phyloP scores from a whole-genome alignment of 2,888 invertebrate genomes.

The Panzeria rudis region DNA sequence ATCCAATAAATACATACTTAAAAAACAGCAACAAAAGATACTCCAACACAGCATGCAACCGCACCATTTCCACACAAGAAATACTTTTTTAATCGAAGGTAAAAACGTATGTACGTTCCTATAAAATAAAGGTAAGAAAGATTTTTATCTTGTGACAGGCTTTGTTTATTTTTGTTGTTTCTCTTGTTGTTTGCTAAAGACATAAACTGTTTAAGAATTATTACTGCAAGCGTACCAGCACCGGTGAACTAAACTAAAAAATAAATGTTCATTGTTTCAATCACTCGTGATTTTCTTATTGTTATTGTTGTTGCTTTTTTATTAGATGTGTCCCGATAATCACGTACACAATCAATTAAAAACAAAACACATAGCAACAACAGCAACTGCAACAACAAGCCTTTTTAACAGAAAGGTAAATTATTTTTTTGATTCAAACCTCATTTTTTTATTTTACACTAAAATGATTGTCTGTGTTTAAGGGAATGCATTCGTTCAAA shows the following conservation, averaged over 20 bases:
- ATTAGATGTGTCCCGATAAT: slow-evolving; percentile 70
- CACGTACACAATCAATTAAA: slow-evolving; percentile 73
- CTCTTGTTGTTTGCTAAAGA: slow-evolving; percentile 42
- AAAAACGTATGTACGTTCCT: slow-evolving; percentile 10
- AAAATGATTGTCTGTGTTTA: slow-evolving; percentile 2
- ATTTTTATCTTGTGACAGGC: slow-evolving; percentile 53
- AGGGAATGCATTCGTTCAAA: slow-evolving; percentile 6
- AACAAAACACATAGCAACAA: slow-evolving; percentile 44
- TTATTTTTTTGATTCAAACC: slow-evolving; percentile 58
- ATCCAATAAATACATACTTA: slow-evolving; percentile 33
- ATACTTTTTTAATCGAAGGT: neutral
- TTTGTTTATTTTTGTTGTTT: slow-evolving; percentile 12
- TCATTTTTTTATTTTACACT: slow-evolving; percentile 13
- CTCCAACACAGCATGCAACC: slow-evolving; percentile 62
- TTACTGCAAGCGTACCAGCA: slow-evolving; percentile 20
- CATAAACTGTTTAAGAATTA: slow-evolving; percentile 64
- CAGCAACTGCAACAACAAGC: slow-evolving; percentile 6
- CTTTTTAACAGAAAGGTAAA: slow-evolving; percentile 47
- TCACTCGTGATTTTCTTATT: slow-evolving; percentile 62
- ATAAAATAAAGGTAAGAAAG: slow-evolving; percentile 52
- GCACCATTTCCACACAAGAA: neutral
- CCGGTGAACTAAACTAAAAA: neutral
- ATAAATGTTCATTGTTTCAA: slow-evolving; percentile 45
- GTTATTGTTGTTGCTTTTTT: slow-evolving; percentile 10
- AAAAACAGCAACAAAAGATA: slow-evolving; percentile 33